Conservation (phyloP, 2,113 vertebrate genomes). For the Ginglymostoma cirratum region DNA sequence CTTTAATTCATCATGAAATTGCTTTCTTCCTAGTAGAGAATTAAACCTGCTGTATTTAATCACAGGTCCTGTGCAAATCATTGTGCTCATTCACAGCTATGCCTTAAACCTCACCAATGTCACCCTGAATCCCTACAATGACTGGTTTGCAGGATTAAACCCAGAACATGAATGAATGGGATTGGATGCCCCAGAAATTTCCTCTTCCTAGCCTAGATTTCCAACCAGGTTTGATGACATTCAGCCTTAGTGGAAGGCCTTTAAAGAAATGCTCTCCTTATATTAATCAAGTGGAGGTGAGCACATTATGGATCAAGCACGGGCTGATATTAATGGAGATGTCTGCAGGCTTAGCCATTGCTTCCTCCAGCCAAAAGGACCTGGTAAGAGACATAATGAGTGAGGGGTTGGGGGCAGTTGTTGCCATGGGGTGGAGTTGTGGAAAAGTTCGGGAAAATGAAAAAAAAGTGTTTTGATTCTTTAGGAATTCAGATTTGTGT, state of each 20-base stretch:
- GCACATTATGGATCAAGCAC: background rate
- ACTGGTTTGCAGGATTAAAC: background rate
- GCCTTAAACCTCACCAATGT: background rate
- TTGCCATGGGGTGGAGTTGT: too few species aligned
- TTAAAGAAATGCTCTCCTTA: background rate
- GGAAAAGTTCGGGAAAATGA: background rate
- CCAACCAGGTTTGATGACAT: background rate
- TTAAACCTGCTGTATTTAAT: background rate
- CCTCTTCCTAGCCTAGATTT: background rate
- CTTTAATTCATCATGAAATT: background rate
- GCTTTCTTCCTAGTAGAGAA: background rate
- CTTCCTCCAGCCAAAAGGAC: background rate
- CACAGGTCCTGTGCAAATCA: background rate
- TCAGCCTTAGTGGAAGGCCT: background rate
- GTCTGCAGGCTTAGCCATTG: background rate
- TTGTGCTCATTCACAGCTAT: background rate
- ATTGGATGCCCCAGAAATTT: background rate
- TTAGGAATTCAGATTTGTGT: background rate
- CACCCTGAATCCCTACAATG: background rate
- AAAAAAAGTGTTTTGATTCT: background rate
- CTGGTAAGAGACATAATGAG: background rate
- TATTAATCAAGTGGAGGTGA: conserved; percentile 10
- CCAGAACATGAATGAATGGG: background rate
- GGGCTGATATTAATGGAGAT: background rate
- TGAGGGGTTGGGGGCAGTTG: background rate